Conservation (phyloP, 2,888 invertebrate species). For the Dynastes maya region DNA sequence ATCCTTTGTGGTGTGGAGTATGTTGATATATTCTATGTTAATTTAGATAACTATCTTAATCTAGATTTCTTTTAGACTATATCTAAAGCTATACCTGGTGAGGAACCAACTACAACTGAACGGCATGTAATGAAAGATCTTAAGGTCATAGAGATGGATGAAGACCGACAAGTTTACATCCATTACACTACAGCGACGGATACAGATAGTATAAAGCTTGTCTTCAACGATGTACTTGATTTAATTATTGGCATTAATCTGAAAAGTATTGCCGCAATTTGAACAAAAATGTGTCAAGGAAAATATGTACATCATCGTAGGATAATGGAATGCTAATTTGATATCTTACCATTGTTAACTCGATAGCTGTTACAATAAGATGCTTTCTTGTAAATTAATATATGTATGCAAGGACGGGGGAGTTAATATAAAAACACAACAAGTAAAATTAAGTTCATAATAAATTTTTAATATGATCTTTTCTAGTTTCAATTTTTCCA, state of each 20-base stretch:
- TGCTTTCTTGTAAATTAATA: too few species aligned
- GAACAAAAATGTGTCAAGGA: neutral
- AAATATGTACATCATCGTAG: neutral
- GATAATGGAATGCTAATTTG: too few species aligned
- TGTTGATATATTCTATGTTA: too few species aligned
- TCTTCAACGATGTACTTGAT: slow-evolving; percentile 83
- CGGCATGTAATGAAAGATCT: slow-evolving; percentile 58
- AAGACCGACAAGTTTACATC: slow-evolving; percentile 76
- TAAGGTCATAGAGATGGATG: slow-evolving; percentile 58
- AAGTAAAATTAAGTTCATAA: too few species aligned
- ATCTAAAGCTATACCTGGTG: neutral
- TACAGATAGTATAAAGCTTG: slow-evolving; percentile 81
- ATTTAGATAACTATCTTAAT: neutral
- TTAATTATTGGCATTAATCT: slow-evolving; percentile 70
- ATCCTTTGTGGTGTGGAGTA: too few species aligned
- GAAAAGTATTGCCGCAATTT: neutral
- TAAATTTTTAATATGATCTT: too few species aligned
- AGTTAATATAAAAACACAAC: too few species aligned
- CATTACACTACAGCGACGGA: slow-evolving; percentile 85
- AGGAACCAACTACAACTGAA: neutral
- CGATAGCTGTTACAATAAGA: too few species aligned
- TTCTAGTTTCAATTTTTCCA: too few species aligned
- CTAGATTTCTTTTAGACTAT: neutral
- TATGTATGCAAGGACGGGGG: too few species aligned
- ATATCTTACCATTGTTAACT: neutral